Conservation (phyloP, 1,140 invertebrate species). For the Camponotus vicinus region DNA sequence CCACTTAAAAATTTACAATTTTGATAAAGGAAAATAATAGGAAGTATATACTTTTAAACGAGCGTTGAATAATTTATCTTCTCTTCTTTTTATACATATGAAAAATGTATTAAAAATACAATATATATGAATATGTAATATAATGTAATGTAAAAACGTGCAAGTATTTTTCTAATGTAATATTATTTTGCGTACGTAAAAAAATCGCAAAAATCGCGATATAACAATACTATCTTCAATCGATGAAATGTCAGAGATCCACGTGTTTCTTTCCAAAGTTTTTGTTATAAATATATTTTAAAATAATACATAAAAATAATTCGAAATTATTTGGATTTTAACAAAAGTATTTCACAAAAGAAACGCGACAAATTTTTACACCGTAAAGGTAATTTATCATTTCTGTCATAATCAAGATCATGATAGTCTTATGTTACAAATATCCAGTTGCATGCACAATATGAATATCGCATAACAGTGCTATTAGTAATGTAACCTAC, state of each 20-base stretch:
- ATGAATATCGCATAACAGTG: conserved; percentile 29
- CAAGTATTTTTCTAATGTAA: too few species aligned
- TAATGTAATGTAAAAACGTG: too few species aligned
- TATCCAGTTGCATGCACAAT: neutral
- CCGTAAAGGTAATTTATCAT: neutral
- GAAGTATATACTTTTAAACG: neutral
- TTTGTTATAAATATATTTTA: conserved; percentile 17
- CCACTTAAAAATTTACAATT: neutral
- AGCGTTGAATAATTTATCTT: neutral
- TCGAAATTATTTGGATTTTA: neutral
- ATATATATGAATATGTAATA: conserved; percentile 7
- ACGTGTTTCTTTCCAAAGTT: neutral
- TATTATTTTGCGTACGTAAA: too few species aligned
- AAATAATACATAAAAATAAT: neutral
- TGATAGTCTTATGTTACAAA: conserved; percentile 25
- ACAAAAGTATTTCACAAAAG: neutral
- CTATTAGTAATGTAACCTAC: neutral
- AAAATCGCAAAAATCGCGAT: too few species aligned
- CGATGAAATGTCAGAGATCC: neutral
- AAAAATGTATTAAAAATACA: neutral
- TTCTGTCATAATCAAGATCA: conserved; percentile 4
- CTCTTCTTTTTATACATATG: neutral
- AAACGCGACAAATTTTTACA: conserved; percentile 1
- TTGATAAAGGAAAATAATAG: neutral
- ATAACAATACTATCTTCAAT: too few species aligned